Base-by-base conservation (phyloP, 2,888 invertebrate genomes). In the Branchellion lobata region DNA sequence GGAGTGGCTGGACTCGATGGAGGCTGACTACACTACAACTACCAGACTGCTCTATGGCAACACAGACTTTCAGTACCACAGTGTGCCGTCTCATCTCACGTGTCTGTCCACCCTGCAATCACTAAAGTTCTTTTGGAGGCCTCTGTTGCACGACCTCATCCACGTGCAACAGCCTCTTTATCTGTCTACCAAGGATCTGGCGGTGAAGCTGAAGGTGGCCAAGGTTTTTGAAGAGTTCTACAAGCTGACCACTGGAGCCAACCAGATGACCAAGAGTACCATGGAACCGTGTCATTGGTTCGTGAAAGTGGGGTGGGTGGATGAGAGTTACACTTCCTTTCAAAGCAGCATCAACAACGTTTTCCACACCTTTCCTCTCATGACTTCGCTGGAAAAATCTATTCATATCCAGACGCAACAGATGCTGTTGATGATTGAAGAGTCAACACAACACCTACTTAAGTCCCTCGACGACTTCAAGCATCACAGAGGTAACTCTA, bases 271-370 rank as follows among this genome's bases (percentile, higher is more conserved):
- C n/a, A 14, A 36, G 0, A 5, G 34, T 21, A 36, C 11, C 5
- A 61, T 79, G 36, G 51, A 68, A 18, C 40, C 79, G 0, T 79
- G 79, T 74, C 65, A 75, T n/a, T 79, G 73, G 53, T 79, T 75
- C 29, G 27, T 79, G 33, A 57, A 75, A 1, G 40, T 47, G 21
- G 33, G 34, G 11, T 68, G 68, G 75, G 53, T 65, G 3, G 33
- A 77, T 24, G 57, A 65, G 61, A 57, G 61, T 36, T 77, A 77
- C 27, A 65, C 18, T 24, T 65, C 34, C 24, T 77, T 77, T 29
- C 31, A 27, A 21, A 65, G 33, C 65, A 57, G 31, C 65, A 34
- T 77, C 14, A 77, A 57, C 34, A 36, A 29, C 31, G 77, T 36
- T 36, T 27, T 34, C 14, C 61, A 77, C 34, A 33, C 36, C 0